Evolutionary conservation across 2,113 vertebrate species (phyloP), one percentile per base, ranked within the genome.

Genomic region (Leptodactylus fuscus): DNA sequence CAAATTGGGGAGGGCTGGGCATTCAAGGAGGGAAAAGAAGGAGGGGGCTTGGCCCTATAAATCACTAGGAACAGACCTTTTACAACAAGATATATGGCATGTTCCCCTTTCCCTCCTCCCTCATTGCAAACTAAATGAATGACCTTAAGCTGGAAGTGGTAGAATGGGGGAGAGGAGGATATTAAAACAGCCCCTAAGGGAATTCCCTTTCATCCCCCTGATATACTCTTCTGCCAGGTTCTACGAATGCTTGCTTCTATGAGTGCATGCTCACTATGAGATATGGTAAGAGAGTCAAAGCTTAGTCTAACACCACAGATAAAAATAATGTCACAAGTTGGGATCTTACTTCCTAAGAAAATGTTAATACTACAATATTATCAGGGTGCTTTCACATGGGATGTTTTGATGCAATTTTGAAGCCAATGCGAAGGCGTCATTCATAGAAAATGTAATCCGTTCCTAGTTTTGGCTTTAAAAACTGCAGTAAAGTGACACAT

Each of bases 71-170:
- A 70, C 65, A 85, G 76, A 73, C 76, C 38, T 78, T 85, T 73
- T 81, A 85, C 69, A 74, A 84, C 71, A 75, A 79, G 83, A 85
- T 85, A 79, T 85, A 79, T 80, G 18, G 84, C 76, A 85, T n/a
- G 65, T 20, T 81, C 29, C 34, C 77, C 36, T 70, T 38, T 82
- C 70, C 65, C 83, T 65, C 65, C 84, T 73, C 84, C 77, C 84
- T 62, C 22, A 65, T 51, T 85, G 75, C 75, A 58, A 73, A 73
- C 16, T 85, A 62, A 81, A 73, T 85, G 84, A 73, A 85, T 85
- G 84, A 85, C 84, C 84, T 85, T 85, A 79, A 76, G 73, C 55
- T 53, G 49, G 75, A 80, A 74, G 74, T 27, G 71, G 62, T 67
- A 65, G 46, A 70, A 67, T 76, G n/a, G 55, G 65, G 83, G 62